phyloP scores from a whole-genome alignment of 1,140 invertebrate genomes.

The Ridgeia piscesae region DNA sequence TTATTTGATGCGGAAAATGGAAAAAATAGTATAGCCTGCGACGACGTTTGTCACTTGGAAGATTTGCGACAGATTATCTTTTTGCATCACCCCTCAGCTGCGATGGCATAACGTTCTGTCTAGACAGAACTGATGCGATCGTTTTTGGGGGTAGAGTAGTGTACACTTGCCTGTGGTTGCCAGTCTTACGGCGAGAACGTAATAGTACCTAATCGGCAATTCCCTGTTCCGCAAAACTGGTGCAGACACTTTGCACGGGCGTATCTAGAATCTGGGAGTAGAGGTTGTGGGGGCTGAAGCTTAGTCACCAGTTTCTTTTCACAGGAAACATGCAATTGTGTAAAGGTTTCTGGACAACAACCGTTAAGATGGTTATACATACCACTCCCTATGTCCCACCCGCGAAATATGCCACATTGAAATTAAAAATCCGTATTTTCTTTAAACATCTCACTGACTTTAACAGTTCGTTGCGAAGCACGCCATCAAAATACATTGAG shows the following conservation, averaged over 20 bases:
- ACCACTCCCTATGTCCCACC: no score
- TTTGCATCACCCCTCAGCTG: background rate
- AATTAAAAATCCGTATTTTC: background rate
- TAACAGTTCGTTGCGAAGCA: background rate
- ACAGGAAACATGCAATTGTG: no score
- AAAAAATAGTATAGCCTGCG: background rate
- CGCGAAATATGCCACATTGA: no score
- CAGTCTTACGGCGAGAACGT: background rate
- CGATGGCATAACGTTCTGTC: background rate
- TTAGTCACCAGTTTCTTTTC: no score
- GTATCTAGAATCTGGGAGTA: no score
- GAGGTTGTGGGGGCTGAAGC: no score
- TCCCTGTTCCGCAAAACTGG: background rate
- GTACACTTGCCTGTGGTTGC: background rate
- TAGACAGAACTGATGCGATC: no score
- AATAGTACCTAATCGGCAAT: background rate
- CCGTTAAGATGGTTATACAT: no score
- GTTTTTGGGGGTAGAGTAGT: background rate
- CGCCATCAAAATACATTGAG: background rate
- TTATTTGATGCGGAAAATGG: background rate
- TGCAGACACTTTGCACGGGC: background rate
- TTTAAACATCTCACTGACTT: background rate
- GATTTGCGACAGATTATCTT: background rate
- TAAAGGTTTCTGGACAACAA: no score
- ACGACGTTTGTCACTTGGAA: background rate